phyloP scores from a whole-genome alignment of 2,888 invertebrate species.

The Oconnorella tubifera region DNA sequence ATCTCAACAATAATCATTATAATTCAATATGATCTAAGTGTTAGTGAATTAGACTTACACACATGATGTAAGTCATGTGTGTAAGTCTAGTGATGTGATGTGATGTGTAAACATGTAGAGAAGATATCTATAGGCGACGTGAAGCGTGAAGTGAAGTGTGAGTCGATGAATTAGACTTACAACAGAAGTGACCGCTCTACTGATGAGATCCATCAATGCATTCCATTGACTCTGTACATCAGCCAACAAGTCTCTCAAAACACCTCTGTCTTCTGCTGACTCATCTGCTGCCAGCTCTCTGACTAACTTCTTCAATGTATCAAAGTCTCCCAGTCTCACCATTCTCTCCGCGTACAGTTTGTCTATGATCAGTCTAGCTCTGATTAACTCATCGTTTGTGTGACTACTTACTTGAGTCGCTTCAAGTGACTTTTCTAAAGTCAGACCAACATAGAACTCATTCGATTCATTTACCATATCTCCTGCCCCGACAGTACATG shows the following conservation, averaged over 20 bases:
- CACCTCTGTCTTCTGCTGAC: not conserved
- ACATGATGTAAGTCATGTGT: too few relatives aligned
- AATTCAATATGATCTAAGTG: too few relatives aligned
- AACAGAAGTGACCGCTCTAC: not conserved
- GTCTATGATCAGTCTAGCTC: not conserved
- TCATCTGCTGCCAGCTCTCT: slow-evolving; percentile 2
- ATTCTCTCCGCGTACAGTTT: not conserved
- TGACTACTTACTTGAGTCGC: not conserved
- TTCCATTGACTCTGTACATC: slow-evolving; percentile 1
- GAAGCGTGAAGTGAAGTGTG: not conserved
- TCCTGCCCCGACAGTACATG: not conserved
- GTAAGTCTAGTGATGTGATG: too few relatives aligned
- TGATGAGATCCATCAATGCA: not conserved
- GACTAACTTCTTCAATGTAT: slow-evolving; percentile 2
- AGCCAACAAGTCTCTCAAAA: not conserved
- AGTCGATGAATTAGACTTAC: not conserved
- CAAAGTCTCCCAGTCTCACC: not conserved
- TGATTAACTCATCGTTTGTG: not conserved
- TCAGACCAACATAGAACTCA: too few relatives aligned
- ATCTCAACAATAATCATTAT: too few relatives aligned
- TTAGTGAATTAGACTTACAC: too few relatives aligned
- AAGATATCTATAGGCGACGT: not conserved
- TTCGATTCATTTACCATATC: too few relatives aligned
- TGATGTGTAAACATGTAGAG: not conserved
- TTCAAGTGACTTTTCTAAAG: too few relatives aligned